Conservation (phyloP, 1,140 invertebrate genomes). For the Conus betulinus region DNA sequence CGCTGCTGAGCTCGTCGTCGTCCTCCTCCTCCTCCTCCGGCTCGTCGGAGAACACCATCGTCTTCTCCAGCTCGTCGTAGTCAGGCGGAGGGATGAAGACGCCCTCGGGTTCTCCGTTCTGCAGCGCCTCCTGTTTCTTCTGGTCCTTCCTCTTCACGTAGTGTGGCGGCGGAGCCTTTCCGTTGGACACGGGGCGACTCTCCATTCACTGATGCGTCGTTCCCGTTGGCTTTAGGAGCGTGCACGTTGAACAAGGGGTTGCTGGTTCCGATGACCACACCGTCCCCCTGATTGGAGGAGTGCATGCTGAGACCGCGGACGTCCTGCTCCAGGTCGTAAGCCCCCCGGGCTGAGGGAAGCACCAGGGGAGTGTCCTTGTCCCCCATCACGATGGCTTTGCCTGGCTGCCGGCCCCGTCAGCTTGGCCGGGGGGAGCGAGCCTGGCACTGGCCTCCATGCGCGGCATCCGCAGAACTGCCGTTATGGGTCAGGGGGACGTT, state of each 20-base stretch:
- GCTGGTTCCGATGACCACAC: background rate
- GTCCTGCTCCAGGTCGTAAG: background rate
- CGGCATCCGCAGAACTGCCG: background rate
- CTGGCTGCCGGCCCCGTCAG: too few species aligned
- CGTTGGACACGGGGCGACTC: background rate
- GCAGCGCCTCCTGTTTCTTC: background rate
- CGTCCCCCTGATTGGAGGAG: background rate
- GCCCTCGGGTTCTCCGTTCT: background rate
- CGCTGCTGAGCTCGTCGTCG: background rate
- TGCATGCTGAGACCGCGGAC: background rate
- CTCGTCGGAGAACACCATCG: slow-evolving; percentile 40
- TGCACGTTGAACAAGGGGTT: slow-evolving; percentile 13
- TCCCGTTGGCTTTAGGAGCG: background rate
- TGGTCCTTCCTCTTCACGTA: background rate
- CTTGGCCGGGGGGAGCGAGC: too few species aligned
- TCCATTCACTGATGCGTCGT: background rate
- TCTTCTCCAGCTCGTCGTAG: slow-evolving; percentile 49
- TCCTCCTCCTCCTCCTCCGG: slow-evolving; percentile 17
- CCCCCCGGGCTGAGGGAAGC: background rate
- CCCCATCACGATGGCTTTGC: slow-evolving; percentile 35
- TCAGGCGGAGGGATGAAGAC: slow-evolving; percentile 48
- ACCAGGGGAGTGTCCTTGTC: slow-evolving; percentile 47
- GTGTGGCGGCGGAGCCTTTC: background rate
- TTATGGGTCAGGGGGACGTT: background rate
- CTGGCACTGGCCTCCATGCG: background rate